Conservation (phyloP, 2,888 invertebrate species). For the Alloplasta piceator region DNA sequence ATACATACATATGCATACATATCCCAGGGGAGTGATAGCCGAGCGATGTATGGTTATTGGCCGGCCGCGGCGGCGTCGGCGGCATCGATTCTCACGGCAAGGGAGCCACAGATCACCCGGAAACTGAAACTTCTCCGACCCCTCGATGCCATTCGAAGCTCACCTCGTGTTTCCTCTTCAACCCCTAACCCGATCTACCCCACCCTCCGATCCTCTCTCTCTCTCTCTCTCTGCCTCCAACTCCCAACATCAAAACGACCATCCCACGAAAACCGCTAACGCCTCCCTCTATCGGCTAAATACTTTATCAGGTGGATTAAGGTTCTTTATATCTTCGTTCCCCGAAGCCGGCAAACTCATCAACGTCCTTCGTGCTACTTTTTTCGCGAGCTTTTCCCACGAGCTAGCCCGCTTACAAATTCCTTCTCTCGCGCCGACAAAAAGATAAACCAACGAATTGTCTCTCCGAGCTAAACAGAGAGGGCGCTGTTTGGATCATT, state of each 20-base stretch:
- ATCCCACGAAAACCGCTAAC: slow-evolving; percentile 24
- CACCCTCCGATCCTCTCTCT: slow-evolving; percentile 35
- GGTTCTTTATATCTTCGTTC: slow-evolving; percentile 70
- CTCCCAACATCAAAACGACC: slow-evolving; percentile 25
- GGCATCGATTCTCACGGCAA: slow-evolving; percentile 83
- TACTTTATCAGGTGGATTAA: slow-evolving; percentile 80
- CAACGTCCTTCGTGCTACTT: too few relatives aligned
- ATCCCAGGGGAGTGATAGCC: slow-evolving; percentile 81
- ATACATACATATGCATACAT: slow-evolving; percentile 59
- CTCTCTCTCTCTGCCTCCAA: background rate
- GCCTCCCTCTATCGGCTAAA: slow-evolving; percentile 71
- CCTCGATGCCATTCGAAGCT: slow-evolving; percentile 54
- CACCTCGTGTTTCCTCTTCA: slow-evolving; percentile 32
- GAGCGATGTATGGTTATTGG: slow-evolving; percentile 83
- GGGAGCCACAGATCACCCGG: slow-evolving; percentile 83
- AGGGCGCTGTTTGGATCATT: background rate
- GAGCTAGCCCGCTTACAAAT: too few relatives aligned
- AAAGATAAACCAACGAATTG: too few relatives aligned
- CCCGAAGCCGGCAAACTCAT: too few relatives aligned
- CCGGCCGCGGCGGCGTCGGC: slow-evolving; percentile 75
- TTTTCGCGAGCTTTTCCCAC: too few relatives aligned
- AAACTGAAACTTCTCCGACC: slow-evolving; percentile 79
- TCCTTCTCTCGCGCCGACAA: too few relatives aligned
- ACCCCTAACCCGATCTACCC: background rate
- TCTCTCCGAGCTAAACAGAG: too few relatives aligned